Conservation (phyloP, 1,140 invertebrate species). For the Philotrypesis tridentata region DNA sequence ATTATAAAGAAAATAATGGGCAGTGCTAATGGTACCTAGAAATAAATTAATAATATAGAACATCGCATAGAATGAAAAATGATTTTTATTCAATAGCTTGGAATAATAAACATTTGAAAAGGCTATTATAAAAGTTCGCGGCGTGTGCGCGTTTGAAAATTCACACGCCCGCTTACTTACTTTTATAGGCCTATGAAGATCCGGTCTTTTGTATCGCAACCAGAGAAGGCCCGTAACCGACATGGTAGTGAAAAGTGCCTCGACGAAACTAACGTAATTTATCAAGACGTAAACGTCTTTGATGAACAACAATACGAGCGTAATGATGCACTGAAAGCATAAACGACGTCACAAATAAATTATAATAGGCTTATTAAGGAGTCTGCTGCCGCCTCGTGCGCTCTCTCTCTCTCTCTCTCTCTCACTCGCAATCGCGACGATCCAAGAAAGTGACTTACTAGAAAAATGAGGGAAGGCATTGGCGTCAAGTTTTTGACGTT, state of each 20-base stretch:
- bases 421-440: background rate
- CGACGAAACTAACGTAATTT: conserved; percentile 95
- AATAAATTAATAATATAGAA: too few species aligned
- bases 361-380: conserved; percentile 14
- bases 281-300: conserved; percentile 93
- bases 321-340: conserved; percentile 84
- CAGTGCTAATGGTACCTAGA: conserved; percentile 80
- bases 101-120: background rate
- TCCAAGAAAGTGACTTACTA: conserved; percentile 78
- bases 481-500: conserved; percentile 91
- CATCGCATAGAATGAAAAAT: too few species aligned
- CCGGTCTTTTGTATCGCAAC: conserved; percentile 85
- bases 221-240: conserved; percentile 91
- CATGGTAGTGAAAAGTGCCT: conserved; percentile 92
- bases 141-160: background rate
- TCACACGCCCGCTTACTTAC: conserved; percentile 67
- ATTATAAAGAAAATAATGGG: conserved; percentile 90
- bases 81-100: too few species aligned
- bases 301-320: conserved; percentile 86
- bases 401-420: too few species aligned
- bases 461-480: conserved; percentile 90
- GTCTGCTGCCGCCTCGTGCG: background rate
- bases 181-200: conserved; percentile 81
- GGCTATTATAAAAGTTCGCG: too few species aligned
- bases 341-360: conserved; percentile 47